Base-by-base conservation (phyloP, 92 coral and sea anemone species). In the Pocillopora grandis region DNA sequence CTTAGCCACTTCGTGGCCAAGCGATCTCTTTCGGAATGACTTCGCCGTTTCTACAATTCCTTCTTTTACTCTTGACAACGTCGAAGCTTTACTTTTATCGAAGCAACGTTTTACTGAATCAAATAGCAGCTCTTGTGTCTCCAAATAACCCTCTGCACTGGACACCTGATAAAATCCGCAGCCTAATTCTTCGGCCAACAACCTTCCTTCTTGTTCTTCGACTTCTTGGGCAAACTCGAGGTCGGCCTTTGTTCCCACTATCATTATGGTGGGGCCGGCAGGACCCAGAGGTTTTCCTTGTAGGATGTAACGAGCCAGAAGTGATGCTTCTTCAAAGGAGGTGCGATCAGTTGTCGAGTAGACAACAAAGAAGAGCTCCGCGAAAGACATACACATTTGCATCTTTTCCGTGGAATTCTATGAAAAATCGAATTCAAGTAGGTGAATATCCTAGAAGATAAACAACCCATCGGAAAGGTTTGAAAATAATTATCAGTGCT, bases 271-370 rank as follows among this genome's bases (percentile, higher is more conserved):
- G 19, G 89, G 52, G 52, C 52, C 85, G 64, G 84, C 37, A 9
- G 91, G 81, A 20, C 78, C 86, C 19, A 84, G 73, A n/a, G 91
- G 81, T 65, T 89, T 88, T 84, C 90, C 90, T 59, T 92, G 95
- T 70, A 87, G 90, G 27, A 95, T 92, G 88, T 94, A 93, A 59
- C 91, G 92, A 16, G 93, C 95, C 58, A 95, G 79, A 16, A 94
- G 94, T 13, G 94, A 89, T 8, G 98, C 94, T 58, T 95, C 98
- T 75, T 86, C 88, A 75, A 95, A 95, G 0, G 98, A 95, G 14
- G 96, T 88, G n/a, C 95, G 92, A 58, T 95, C 98, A 11, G 98
- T 95, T 74, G 95, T 88, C 18, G 98, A 95, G 71, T 94, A 95
- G 58, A 95, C 89, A 81, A 95, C 94, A 90, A 95, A 94, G 74